Evolutionary conservation across 2,888 invertebrate genomes (phyloP).

Genomic region (Drosophila ochracea): DNA sequence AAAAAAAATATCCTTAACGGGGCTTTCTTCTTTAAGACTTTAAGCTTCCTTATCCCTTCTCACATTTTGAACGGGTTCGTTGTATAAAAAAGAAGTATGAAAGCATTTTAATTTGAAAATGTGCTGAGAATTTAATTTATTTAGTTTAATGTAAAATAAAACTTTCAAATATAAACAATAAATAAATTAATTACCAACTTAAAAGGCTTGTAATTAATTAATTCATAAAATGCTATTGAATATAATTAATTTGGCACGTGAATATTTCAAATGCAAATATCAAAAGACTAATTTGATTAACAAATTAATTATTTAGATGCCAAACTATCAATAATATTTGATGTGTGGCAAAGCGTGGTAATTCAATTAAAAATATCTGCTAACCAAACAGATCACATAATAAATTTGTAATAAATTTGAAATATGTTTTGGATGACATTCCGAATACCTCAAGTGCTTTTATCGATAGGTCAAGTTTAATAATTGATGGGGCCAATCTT

Average conservation of each 20-base stretch:
- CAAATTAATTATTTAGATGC: not conserved
- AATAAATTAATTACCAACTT: no score
- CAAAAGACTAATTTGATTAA: not conserved
- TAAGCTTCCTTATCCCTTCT: not conserved
- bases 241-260: not conserved
- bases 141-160: not conserved
- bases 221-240: not conserved
- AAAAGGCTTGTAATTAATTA: not conserved
- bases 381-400: not conserved
- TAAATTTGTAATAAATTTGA: not conserved
- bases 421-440: not conserved
- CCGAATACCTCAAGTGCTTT: not conserved
- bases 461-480: not conserved
- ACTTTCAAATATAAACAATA: not conserved
- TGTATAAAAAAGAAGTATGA: not conserved
- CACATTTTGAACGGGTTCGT: not conserved
- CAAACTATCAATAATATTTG: not conserved
- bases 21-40: not conserved
- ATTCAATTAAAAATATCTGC: not conserved
- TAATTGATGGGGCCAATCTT: not conserved
- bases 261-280: not conserved
- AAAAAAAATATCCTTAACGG: not conserved
- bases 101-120: not conserved
- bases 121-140: not conserved
- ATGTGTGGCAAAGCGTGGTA: not conserved